A percentile compares a stretch with the other conserved stretches of the same genome.
phyloP scores from a whole-genome alignment of 2,888 invertebrate species.

The Chymomyza procnemis region DNA sequence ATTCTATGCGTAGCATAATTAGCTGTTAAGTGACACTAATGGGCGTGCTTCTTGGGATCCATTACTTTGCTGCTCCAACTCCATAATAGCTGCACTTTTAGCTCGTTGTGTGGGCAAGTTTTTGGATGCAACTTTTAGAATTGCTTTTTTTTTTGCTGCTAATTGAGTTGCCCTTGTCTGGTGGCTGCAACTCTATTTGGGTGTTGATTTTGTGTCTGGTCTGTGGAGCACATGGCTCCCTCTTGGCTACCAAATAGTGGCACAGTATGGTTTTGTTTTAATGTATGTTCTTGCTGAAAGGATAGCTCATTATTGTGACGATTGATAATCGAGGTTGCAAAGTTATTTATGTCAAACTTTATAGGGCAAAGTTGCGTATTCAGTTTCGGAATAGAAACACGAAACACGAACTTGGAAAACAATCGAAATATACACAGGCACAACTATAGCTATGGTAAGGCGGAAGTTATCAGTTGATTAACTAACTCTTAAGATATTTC shows the following conservation, averaged over 20 bases:
- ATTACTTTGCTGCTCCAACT: constrained; percentile 17
- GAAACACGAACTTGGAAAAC: neutral
- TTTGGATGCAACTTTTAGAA: neutral
- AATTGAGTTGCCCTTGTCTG: constrained; percentile 53
- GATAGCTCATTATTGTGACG: constrained; percentile 52
- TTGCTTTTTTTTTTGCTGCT: constrained; percentile 30
- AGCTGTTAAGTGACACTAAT: constrained; percentile 76
- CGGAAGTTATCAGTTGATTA: neutral
- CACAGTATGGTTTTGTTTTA: constrained; percentile 6
- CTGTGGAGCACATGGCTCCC: constrained; percentile 52
- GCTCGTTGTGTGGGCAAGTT: constrained; percentile 47
- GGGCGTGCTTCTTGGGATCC: constrained; percentile 43
- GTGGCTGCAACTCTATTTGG: constrained; percentile 9
- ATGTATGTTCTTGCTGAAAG: constrained; percentile 48
- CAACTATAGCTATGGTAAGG: neutral
- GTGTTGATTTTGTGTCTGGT: constrained; percentile 12
- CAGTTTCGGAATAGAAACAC: neutral
- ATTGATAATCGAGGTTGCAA: constrained; percentile 28
- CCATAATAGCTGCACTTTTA: constrained; percentile 24
- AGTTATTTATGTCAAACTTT: neutral
- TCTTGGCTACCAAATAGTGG: constrained; percentile 55
- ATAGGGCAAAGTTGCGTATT: neutral
- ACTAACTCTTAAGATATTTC: neutral
- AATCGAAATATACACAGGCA: neutral
- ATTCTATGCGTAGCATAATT: constrained; percentile 73